Conservation (phyloP, 1,140 invertebrate species). For the Dryas iulia region DNA sequence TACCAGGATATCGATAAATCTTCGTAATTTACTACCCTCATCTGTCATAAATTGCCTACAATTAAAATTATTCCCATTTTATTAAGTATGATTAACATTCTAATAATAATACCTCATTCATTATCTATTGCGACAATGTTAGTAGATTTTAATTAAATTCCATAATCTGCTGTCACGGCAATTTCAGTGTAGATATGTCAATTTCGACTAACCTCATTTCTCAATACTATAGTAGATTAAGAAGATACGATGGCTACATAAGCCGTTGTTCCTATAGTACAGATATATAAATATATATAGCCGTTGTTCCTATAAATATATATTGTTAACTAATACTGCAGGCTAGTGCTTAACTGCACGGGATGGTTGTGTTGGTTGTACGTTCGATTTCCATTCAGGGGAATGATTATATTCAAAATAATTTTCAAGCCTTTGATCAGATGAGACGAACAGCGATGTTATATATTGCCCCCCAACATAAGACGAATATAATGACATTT, state of each 20-base stretch:
- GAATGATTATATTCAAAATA: too few relatives aligned
- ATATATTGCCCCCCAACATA: too few relatives aligned
- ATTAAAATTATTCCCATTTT: conserved; percentile 3
- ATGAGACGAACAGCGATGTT: too few relatives aligned
- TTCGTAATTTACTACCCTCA: conserved; percentile 25
- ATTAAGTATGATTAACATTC: conserved; percentile 8
- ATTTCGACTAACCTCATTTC: not conserved
- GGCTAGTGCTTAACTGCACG: too few relatives aligned
- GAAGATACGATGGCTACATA: not conserved
- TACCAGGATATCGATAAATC: conserved; percentile 52
- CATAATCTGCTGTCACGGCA: not conserved
- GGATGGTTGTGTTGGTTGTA: too few relatives aligned
- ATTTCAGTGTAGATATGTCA: not conserved
- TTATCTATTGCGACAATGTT: not conserved
- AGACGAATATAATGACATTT: too few relatives aligned
- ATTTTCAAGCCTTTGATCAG: too few relatives aligned
- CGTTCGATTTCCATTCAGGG: too few relatives aligned
- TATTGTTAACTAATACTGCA: too few relatives aligned
- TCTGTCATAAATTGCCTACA: conserved; percentile 11
- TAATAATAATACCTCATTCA: conserved; percentile 5
- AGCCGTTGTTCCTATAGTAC: not conserved
- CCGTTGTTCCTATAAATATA: too few relatives aligned
- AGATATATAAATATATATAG: too few relatives aligned
- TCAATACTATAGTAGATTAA: not conserved
- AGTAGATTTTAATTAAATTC: conserved; percentile 1